Percentiles rank a stretch among this genome's conserved stretches.
phyloP scores from a whole-genome alignment of 2,888 invertebrate genomes.

The Polydrusus pterygomalis region DNA sequence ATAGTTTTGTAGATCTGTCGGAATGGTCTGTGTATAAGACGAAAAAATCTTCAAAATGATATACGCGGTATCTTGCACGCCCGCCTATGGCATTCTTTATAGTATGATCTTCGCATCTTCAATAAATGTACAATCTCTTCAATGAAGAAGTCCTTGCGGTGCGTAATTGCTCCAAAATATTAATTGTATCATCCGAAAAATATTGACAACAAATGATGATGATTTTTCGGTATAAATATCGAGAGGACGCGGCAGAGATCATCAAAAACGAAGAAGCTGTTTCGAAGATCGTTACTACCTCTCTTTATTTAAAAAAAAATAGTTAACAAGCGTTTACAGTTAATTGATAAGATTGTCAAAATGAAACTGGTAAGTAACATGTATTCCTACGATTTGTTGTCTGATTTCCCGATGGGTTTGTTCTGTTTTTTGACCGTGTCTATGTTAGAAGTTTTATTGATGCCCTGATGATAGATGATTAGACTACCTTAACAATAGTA shows the following conservation, averaged over 20 bases:
- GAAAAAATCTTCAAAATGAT: not conserved
- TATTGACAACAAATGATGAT: conserved; percentile 25
- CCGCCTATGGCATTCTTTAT: conserved; percentile 14
- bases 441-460: no score
- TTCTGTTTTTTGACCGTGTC: no score
- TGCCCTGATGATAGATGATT: no score
- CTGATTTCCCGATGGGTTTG: no score
- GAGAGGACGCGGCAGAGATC: not conserved
- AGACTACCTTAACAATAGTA: no score
- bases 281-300: not conserved
- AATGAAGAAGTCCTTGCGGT: conserved; percentile 31
- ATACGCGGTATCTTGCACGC: not conserved
- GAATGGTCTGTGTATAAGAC: no score
- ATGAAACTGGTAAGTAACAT: conserved; percentile 49
- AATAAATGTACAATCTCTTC: conserved; percentile 30
- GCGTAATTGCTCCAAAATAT: conserved; percentile 43
- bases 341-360: not conserved
- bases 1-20: no score
- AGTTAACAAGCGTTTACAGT: not conserved
- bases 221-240: conserved; percentile 19
- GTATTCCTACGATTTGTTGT: no score
- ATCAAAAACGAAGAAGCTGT: conserved; percentile 1
- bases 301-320: not conserved
- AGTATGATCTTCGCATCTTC: conserved; percentile 21
- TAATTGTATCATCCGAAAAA: conserved; percentile 36